Conservation (phyloP, 2,797 vertebrate species). For the Nasua narica region DNA sequence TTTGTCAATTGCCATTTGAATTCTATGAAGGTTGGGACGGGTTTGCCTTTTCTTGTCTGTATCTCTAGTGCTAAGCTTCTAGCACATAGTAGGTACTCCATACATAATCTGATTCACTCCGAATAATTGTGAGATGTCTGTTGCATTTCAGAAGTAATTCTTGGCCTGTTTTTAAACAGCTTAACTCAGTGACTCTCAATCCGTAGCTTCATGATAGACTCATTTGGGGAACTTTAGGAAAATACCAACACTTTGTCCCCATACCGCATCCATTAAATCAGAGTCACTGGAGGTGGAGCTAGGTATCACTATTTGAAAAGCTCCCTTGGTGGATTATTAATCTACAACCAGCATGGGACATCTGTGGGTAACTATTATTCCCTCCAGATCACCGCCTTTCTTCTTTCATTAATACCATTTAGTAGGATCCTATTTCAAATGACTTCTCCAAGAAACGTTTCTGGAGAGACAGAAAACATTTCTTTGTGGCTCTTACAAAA, state of each 20-base stretch:
- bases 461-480: not conserved
- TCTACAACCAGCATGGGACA: not conserved
- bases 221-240: not conserved
- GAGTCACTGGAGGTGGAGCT: not conserved
- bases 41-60: not conserved
- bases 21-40: not conserved
- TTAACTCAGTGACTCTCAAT: not conserved
- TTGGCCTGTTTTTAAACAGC: not conserved
- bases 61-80: not conserved
- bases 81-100: not conserved
- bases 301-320: not conserved
- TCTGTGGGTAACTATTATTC: not conserved
- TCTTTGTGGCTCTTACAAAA: not conserved
- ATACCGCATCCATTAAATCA: not conserved
- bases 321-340: not conserved
- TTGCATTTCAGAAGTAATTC: not conserved
- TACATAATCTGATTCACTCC: not conserved
- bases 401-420: slow-evolving; percentile 12
- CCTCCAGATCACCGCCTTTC: not conserved
- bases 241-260: not conserved
- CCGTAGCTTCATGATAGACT: not conserved
- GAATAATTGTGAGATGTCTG: not conserved
- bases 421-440: not conserved
- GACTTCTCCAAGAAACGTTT: not conserved
- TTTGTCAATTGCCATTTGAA: not conserved